These are phyloP conservation scores for Rhamnusium bicolor DNA, from an alignment of 2,888 invertebrate species.

Conservation along the genomic window DNA sequence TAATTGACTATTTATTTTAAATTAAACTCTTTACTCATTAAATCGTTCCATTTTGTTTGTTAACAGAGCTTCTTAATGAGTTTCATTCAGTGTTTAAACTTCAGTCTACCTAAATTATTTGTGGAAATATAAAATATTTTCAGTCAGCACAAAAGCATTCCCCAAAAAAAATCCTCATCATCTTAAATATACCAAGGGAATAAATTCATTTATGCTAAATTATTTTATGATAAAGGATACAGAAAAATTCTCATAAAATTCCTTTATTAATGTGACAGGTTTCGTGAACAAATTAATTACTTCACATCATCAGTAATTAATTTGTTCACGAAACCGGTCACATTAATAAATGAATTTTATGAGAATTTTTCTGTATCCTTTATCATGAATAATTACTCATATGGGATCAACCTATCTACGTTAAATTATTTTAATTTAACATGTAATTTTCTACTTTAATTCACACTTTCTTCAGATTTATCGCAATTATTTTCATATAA, in stretches of 20 bases:
- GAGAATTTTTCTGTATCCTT: too few relatives aligned
- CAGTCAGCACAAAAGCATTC: not conserved
- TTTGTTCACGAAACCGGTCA: too few relatives aligned
- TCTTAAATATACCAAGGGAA: not conserved
- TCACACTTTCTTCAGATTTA: not conserved
- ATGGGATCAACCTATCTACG: too few relatives aligned
- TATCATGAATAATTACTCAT: too few relatives aligned
- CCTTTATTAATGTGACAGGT: too few relatives aligned
- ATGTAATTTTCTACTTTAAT: not conserved
- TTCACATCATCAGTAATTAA: too few relatives aligned
- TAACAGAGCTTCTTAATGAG: not conserved
- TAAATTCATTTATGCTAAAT: not conserved
- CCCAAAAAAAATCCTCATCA: not conserved
- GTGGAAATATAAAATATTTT: not conserved
- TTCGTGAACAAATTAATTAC: too few relatives aligned
- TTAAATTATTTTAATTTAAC: too few relatives aligned
- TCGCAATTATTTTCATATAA: not conserved
- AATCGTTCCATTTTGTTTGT: not conserved
- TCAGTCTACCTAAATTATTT: not conserved
- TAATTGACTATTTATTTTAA: constrained; percentile 16
- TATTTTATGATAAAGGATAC: too few relatives aligned
- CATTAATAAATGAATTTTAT: too few relatives aligned
- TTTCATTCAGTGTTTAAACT: not conserved
- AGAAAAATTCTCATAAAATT: too few relatives aligned
- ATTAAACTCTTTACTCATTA: not conserved